Base-by-base conservation (phyloP, 2,113 vertebrate genomes). In the Pseudorasbora parva region DNA sequence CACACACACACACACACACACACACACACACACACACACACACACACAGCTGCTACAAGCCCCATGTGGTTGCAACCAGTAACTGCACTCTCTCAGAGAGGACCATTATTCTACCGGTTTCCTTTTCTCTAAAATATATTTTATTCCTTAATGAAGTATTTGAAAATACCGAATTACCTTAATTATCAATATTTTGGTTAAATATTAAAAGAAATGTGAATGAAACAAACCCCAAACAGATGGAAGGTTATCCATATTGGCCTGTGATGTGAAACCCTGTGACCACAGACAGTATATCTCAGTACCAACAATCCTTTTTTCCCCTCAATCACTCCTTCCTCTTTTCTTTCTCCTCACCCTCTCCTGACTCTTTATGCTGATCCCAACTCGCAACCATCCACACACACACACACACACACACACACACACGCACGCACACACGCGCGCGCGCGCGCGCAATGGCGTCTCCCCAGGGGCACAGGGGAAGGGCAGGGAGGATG, bases 401-500 rank as follows among this genome's bases (percentile, higher is more conserved):
- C 57, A 17, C 37, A 82, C 25, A 73, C 82, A 78, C 45, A 73
- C 74, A 75, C 86, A 75, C 37, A 71, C 27, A 49, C 30, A 82
- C 2, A 33, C 33, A 33, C 33, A 33, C 72, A 49, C 57, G 12
- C 47, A 82, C 25, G 66, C 82, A 77, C 45, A 72, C 81, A 51
- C 68, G 68, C 74, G 69, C 86, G 69, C 41, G 62, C 27, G 41
- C 30, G 80, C 2, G 4, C 33, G 83, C 57, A 59, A 54, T 73
- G 74, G 82, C 21, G 76, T 88, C 91, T 94, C 94, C 94, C 93
- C 91, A 90, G 93, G 93, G 93, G 93, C 88, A 90, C 83, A 74
- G 72, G 89, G 92, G 93, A 93, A 94, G 92, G 91, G 93, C 93
- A 94, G 92, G 91, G 90, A 92, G 92, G 91, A 94, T 94, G 92